Evolutionary conservation across 1,140 invertebrate genomes (phyloP).

Genomic region (Zaprionus capensis): DNA sequence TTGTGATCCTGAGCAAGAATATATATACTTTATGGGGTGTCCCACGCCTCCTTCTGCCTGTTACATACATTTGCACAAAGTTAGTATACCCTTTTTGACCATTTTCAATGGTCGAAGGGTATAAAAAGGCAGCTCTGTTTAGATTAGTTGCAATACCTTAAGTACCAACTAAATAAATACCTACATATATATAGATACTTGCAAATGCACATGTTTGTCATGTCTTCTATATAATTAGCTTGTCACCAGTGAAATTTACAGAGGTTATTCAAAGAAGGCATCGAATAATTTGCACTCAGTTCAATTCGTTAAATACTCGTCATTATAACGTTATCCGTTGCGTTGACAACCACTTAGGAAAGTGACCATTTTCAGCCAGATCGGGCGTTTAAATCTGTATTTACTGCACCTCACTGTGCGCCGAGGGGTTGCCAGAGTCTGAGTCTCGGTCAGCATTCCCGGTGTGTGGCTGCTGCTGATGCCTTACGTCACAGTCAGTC

Average conservation of each 20-base stretch:
- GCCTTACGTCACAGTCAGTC: slow-evolving; percentile 55
- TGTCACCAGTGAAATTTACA: not conserved
- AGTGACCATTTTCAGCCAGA: slow-evolving; percentile 50
- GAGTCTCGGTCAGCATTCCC: not conserved
- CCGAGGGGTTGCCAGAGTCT: slow-evolving; percentile 35
- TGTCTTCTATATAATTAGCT: no score
- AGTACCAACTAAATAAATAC: no score
- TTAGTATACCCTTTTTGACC: no score
- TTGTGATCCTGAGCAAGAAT: no score
- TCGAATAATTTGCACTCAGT: not conserved
- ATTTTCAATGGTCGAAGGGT: no score
- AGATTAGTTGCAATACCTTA: no score
- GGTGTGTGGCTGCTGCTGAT: slow-evolving; percentile 46
- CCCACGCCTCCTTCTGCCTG: no score
- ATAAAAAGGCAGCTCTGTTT: no score
- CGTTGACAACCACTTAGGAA: slow-evolving; percentile 54
- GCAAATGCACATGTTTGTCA: no score
- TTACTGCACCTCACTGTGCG: slow-evolving; percentile 69
- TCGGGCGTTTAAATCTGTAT: slow-evolving; percentile 74
- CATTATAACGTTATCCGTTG: slow-evolving; percentile 12
- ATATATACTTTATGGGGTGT: no score
- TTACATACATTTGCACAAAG: no score
- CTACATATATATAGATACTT: no score
- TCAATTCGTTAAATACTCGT: not conserved
- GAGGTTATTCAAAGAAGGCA: not conserved